Conservation (phyloP, 2,113 vertebrate species). For the Pelmatolapia mariae region DNA sequence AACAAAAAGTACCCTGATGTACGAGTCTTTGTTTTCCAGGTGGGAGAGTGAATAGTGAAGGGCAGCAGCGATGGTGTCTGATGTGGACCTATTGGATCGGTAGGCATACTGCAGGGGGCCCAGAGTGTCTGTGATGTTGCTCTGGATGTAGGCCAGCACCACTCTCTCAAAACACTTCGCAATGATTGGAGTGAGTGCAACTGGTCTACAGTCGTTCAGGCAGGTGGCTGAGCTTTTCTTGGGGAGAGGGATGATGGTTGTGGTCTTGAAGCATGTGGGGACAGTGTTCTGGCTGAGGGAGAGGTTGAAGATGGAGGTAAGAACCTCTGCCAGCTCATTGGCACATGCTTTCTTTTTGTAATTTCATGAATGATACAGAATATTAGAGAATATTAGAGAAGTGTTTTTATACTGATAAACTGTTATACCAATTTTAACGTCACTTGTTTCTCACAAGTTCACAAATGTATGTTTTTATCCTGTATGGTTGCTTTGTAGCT, state of each 20-base stretch:
- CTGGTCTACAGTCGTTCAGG: fast-evolving
- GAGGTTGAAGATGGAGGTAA: background rate
- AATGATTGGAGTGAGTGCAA: background rate
- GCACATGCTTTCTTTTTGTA: background rate
- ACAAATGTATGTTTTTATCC: background rate
- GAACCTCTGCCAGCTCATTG: background rate
- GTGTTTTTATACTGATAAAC: background rate
- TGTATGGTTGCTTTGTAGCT: background rate
- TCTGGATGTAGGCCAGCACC: background rate
- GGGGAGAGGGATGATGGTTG: fast-evolving
- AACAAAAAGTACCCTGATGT: too few species aligned
- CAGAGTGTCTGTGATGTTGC: background rate
- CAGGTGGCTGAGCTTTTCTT: background rate
- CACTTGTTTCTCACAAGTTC: background rate
- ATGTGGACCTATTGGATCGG: fast-evolving
- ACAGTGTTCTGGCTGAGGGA: background rate
- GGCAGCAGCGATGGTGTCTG: background rate
- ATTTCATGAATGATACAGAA: background rate
- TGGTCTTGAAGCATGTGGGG: background rate
- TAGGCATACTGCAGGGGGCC: fast-evolving
- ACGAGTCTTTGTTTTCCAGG: background rate
- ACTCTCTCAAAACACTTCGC: background rate
- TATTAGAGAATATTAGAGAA: background rate
- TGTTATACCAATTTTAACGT: background rate
- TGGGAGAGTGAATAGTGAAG: background rate